A percentile compares a stretch with the other conserved stretches of the same genome.
These are phyloP conservation scores for Phalloptychus januarius DNA, from an alignment of 2,797 vertebrate species.

Conservation along the genomic window DNA sequence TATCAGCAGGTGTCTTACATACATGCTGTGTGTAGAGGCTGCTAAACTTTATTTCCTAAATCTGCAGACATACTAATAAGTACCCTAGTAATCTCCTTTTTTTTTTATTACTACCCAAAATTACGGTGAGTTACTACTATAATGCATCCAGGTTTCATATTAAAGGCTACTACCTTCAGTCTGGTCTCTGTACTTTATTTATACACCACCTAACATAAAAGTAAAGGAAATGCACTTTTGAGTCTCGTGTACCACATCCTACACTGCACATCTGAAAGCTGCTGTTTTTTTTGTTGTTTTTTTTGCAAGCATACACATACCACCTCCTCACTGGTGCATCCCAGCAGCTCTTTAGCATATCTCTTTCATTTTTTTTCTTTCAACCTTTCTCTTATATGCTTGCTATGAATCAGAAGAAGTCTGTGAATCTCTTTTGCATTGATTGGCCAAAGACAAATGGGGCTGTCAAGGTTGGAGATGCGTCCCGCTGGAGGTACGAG, in stretches of 20 bases:
- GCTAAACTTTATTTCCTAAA: neutral
- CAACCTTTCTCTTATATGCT: slow-evolving; percentile 52
- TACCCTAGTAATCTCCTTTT: neutral
- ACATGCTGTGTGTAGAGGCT: neutral
- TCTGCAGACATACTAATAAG: neutral
- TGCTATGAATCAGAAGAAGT: slow-evolving; percentile 42
- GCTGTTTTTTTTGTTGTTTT: slow-evolving; percentile 7
- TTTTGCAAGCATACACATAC: slow-evolving; percentile 15
- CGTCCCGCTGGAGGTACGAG: slow-evolving; percentile 29
- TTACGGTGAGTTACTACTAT: neutral
- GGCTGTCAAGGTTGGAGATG: slow-evolving; percentile 11
- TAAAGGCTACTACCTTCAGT: slow-evolving; percentile 44
- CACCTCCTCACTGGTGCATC: slow-evolving; percentile 15
- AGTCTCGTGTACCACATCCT: slow-evolving; percentile 36
- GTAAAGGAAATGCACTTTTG: slow-evolving; percentile 37
- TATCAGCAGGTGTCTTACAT: neutral
- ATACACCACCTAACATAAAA: slow-evolving; percentile 44
- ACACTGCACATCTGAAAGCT: slow-evolving; percentile 4
- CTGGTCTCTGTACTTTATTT: slow-evolving; percentile 37
- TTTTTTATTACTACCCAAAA: neutral
- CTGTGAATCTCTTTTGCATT: slow-evolving; percentile 39
- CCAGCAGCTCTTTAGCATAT: slow-evolving; percentile 35
- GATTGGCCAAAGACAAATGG: slow-evolving; percentile 26
- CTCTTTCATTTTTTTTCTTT: slow-evolving; percentile 58
- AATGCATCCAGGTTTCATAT: slow-evolving; percentile 13